These are phyloP conservation scores for Grantiella picta DNA, from an alignment of 2,113 vertebrate genomes.

Conservation along the genomic window DNA sequence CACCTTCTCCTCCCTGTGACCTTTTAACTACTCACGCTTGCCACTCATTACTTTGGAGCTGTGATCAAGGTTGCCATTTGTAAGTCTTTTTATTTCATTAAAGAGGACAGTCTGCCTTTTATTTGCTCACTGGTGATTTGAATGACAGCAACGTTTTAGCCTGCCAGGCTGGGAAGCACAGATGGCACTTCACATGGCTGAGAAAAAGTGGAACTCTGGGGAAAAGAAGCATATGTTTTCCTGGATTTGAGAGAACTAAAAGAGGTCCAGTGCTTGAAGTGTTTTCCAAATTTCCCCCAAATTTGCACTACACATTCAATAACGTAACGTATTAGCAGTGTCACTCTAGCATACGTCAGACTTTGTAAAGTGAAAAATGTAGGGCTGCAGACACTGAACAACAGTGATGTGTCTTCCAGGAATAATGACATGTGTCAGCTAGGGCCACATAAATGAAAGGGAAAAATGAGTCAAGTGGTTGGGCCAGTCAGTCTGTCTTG, in stretches of 20 bases:
- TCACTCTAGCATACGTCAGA: neutral
- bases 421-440: neutral
- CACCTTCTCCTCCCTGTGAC: neutral
- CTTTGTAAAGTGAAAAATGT: neutral
- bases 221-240: slow-evolving; percentile 12
- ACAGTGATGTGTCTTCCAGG: neutral
- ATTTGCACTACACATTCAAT: neutral
- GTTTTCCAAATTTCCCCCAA: neutral
- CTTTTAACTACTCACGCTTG: neutral
- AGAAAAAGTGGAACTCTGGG: slow-evolving; percentile 22
- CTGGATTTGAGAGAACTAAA: slow-evolving; percentile 2
- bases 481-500: neutral
- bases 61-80: neutral
- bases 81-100: neutral
- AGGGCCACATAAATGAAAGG: neutral
- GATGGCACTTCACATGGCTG: slow-evolving; percentile 43
- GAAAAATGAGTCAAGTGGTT: neutral
- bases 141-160: slow-evolving; percentile 18
- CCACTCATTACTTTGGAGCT: neutral
- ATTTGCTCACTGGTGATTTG: neutral
- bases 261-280: neutral
- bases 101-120: neutral
- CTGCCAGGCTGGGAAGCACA: slow-evolving; percentile 23
- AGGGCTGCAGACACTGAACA: neutral
- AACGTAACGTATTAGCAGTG: neutral